A percentile compares a stretch with the other conserved stretches of the same genome.
phyloP scores from a whole-genome alignment of 2,888 invertebrate species.

The Cecidostiba fungosa region DNA sequence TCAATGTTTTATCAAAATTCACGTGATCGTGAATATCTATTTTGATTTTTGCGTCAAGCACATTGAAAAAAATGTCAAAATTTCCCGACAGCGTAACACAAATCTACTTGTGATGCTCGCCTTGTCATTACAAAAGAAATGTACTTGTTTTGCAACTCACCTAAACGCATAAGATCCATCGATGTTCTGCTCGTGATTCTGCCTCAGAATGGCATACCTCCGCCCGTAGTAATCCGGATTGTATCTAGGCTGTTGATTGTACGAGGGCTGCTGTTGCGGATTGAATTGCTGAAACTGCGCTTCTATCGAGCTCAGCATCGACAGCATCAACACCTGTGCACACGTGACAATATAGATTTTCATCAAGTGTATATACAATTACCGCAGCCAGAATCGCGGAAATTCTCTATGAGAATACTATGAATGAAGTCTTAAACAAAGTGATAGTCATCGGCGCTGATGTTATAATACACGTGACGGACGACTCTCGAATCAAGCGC shows the following conservation, averaged over 20 bases:
- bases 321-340: constrained; percentile 40
- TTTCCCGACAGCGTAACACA: no score
- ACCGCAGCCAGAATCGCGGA: background rate
- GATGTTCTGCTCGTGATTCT: constrained; percentile 75
- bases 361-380: background rate
- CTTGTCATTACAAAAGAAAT: constrained; percentile 43
- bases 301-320: constrained; percentile 3
- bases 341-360: background rate
- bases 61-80: no score
- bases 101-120: background rate
- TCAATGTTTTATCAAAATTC: no score
- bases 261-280: constrained; percentile 20
- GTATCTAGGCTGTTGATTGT: constrained; percentile 48
- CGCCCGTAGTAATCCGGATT: constrained; percentile 72
- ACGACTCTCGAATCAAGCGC: background rate
- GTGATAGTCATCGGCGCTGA: background rate
- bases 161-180: constrained; percentile 78
- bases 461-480: background rate
- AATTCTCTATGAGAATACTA: background rate
- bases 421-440: constrained; percentile 18
- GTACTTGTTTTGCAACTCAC: constrained; percentile 70
- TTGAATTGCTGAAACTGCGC: constrained; percentile 38
- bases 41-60: no score
- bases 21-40: no score
- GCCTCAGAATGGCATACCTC: constrained; percentile 76